Conservation (phyloP, 2,888 invertebrate genomes). For the Sclerodermus sp. region DNA sequence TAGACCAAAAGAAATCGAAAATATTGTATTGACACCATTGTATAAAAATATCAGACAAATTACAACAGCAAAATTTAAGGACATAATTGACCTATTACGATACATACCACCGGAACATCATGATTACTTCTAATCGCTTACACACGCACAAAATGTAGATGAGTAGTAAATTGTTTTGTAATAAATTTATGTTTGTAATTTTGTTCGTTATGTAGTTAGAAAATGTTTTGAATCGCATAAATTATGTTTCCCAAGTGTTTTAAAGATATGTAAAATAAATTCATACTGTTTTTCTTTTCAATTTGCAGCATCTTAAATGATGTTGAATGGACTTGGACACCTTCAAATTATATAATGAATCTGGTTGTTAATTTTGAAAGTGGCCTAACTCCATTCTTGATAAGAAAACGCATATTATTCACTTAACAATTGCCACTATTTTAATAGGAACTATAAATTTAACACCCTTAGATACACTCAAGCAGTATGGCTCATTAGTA, state of each 20-base stretch:
- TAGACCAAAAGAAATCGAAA: constrained; percentile 19
- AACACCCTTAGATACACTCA: too few species aligned
- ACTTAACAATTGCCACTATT: constrained; percentile 24
- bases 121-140: constrained; percentile 10
- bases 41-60: constrained; percentile 27
- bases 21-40: constrained; percentile 22
- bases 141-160: constrained; percentile 8
- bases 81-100: constrained; percentile 22
- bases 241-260: constrained; percentile 8
- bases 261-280: constrained; percentile 14
- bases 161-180: constrained; percentile 13
- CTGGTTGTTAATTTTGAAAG: constrained; percentile 25
- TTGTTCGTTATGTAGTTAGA: constrained; percentile 11
- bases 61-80: constrained; percentile 23
- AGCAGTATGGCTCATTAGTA: too few species aligned
- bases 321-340: constrained; percentile 6
- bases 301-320: not conserved
- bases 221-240: constrained; percentile 16
- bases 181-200: constrained; percentile 3
- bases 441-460: too few species aligned
- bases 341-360: constrained; percentile 28
- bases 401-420: constrained; percentile 16
- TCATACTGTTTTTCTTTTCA: constrained; percentile 7
- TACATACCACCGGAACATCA: constrained; percentile 17
- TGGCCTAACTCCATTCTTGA: constrained; percentile 18